A percentile compares a stretch with the other conserved stretches of the same genome.
These are phyloP conservation scores for Aphelinus certus DNA, from an alignment of 1,140 invertebrate species.

Conservation along the genomic window DNA sequence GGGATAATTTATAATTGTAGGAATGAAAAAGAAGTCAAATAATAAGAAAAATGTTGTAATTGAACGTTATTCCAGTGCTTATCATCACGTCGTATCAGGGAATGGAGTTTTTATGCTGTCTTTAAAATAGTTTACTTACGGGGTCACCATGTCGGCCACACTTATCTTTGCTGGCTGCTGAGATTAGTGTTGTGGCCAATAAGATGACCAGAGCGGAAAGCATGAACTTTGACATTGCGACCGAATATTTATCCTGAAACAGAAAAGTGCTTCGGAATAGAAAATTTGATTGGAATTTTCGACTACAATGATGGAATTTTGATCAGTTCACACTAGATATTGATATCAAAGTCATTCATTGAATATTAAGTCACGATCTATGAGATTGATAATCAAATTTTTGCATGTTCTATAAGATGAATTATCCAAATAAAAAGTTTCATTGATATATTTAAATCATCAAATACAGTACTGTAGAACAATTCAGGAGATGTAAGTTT, in stretches of 20 bases:
- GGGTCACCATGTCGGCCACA: constrained; percentile 52
- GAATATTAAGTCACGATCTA: no score
- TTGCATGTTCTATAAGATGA: no score
- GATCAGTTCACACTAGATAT: no score
- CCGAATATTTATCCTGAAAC: background rate
- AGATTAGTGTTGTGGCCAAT: constrained; percentile 43
- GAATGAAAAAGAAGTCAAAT: background rate
- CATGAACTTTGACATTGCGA: constrained; percentile 50
- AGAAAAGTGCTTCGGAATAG: background rate
- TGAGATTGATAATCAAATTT: no score
- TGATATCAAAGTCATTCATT: no score
- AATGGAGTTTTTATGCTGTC: constrained; percentile 7
- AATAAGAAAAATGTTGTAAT: background rate
- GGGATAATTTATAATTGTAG: no score
- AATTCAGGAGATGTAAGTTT: no score
- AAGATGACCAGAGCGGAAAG: constrained; percentile 44
- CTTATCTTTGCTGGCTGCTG: constrained; percentile 35
- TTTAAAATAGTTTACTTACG: constrained; percentile 46
- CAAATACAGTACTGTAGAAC: no score
- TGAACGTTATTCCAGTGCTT: background rate
- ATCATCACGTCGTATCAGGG: constrained; percentile 17
- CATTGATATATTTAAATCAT: no score
- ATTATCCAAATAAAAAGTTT: no score
- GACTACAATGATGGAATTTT: no score
- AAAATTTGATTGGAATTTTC: no score